Base-by-base conservation (phyloP, 1,140 invertebrate species). In the Onthophagus taurus region DNA sequence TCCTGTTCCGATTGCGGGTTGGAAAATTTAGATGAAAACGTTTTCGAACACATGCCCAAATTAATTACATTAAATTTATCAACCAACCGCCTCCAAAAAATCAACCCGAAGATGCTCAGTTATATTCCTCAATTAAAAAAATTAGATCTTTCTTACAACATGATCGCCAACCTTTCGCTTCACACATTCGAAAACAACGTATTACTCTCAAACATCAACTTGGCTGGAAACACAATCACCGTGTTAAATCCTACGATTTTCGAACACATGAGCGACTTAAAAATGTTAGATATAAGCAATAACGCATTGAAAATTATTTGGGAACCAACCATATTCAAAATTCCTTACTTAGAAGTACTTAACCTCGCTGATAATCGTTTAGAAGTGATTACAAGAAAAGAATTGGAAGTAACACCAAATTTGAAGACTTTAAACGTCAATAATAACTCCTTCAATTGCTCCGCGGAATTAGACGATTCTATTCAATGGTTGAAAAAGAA, bases 81-180 rank as follows among this genome's bases (percentile, higher is more conserved):
- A 9, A 42, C 54, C 42, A 61, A 61, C 34, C 42, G 51, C 1
- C 42, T 61, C 11, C 46, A 42, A 8, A 49, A 33, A 21, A 26
- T 58, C 3, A 31, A 55, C 20, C 23, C 21, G 9, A 39, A 54
- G 9, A 44, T 45, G 5, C 54, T 63, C 31, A 37, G 41, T 6
- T 31, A 47, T 17, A 53, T 61, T 14, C 20, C 20, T 6, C 48
- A 48, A 16, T 60, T 85, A 0, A 70, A 72, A 9, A 73, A 80
- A 31, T 61, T 85, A 26, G 78, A 84, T 57, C 61, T 85, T 3
- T 79, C 81, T n/a, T 69, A 78, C 47, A 85, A 85, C 51, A 51
- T 69, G 31, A 68, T 85, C 13, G 55, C 58, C 1, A 61, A 62
- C 6, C 54, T 85, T 14, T 70, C 77, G n/a, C 60, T 63, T 2